These are phyloP conservation scores for Plecotus auritus DNA, from an alignment of 2,113 vertebrate species.

Conservation along the genomic window DNA sequence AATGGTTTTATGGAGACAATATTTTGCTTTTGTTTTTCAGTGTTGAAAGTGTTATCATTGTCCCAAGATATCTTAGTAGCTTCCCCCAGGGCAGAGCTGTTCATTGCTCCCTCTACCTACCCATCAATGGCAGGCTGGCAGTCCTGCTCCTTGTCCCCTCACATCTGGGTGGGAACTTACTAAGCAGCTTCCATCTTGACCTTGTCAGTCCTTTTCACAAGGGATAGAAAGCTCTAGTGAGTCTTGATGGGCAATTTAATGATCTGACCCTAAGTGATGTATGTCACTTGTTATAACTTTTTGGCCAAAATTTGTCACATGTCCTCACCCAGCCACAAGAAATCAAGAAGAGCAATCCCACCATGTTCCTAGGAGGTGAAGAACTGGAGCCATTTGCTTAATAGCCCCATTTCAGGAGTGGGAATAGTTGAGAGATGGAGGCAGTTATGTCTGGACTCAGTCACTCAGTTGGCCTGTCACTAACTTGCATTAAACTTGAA, in stretches of 20 bases:
- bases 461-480: not conserved
- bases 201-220: not conserved
- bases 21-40: not conserved
- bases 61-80: not conserved
- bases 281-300: not conserved
- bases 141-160: not conserved
- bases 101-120: not conserved
- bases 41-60: not conserved
- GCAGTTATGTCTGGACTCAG: not conserved
- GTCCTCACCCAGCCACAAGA: not conserved
- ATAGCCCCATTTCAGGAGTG: not conserved
- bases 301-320: not conserved
- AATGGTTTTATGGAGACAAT: not conserved
- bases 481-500: not conserved
- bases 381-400: not conserved
- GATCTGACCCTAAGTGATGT: not conserved
- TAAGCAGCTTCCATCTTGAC: not conserved
- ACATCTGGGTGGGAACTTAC: not conserved
- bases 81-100: not conserved
- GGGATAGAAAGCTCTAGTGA: not conserved
- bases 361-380: not conserved
- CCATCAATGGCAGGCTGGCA: fast-evolving
- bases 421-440: not conserved
- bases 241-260: not conserved
- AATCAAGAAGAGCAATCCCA: not conserved